phyloP scores from a whole-genome alignment of 2,888 invertebrate species.

The Athalia cordata region DNA sequence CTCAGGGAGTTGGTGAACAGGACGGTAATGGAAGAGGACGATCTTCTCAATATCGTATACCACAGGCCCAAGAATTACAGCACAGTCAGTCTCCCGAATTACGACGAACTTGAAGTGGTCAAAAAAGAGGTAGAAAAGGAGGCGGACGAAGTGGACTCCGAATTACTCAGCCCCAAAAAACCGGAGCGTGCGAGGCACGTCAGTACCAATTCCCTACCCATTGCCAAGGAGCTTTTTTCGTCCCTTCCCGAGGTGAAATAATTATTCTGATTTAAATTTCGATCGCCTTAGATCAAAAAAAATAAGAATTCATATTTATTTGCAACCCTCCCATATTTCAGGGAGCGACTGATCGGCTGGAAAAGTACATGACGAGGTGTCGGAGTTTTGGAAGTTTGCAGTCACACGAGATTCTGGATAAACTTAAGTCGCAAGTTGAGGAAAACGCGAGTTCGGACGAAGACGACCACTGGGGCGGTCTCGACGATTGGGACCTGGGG shows the following conservation, averaged over 20 bases:
- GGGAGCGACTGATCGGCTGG: conserved; percentile 70
- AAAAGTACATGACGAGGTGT: conserved; percentile 73
- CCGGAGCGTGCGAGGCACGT: conserved; percentile 41
- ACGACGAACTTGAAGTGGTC: conserved; percentile 73
- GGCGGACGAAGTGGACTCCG: conserved; percentile 58
- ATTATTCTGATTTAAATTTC: background rate
- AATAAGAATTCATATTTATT: background rate
- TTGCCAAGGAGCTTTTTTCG: conserved; percentile 13
- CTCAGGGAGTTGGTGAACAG: conserved; percentile 40
- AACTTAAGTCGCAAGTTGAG: conserved; percentile 61
- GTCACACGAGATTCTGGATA: conserved; percentile 72
- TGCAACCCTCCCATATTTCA: conserved; percentile 28
- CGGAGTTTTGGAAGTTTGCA: conserved; percentile 74
- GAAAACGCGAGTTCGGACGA: conserved; percentile 71
- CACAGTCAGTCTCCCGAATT: conserved; percentile 76
- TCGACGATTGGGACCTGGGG: conserved; percentile 75
- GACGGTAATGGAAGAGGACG: conserved; percentile 49
- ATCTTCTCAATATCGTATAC: conserved; percentile 26
- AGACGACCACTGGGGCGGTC: conserved; percentile 72
- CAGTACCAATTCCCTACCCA: conserved; percentile 54
- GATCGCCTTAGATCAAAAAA: background rate
- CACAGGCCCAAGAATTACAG: conserved; percentile 74
- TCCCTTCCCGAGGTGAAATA: conserved; percentile 57
- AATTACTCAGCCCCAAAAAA: conserved; percentile 46
- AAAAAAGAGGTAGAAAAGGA: conserved; percentile 62